Evolutionary conservation across 1,140 invertebrate genomes (phyloP).

Genomic region (Campoletis sonorensis): DNA sequence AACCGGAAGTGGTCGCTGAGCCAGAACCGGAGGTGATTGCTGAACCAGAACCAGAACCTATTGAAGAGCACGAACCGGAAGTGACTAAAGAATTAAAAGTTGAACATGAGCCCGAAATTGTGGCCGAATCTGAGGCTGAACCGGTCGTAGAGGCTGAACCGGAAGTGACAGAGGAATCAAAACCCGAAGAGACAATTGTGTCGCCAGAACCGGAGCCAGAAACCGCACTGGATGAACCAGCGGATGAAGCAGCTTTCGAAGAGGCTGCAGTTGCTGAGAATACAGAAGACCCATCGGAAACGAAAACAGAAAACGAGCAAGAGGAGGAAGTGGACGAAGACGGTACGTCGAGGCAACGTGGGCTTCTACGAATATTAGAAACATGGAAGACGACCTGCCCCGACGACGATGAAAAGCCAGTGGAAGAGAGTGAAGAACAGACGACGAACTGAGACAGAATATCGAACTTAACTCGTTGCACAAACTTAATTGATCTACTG

Average conservation of each 20-base stretch:
- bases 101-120: constrained; percentile 38
- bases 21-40: constrained; percentile 35
- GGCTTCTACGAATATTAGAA: constrained; percentile 49
- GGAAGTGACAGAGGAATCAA: constrained; percentile 18
- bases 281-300: neutral
- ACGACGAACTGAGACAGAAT: constrained; percentile 31
- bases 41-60: constrained; percentile 22
- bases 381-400: constrained; percentile 14
- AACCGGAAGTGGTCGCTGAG: constrained; percentile 45
- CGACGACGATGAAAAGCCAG: constrained; percentile 6
- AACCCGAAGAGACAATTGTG: constrained; percentile 1
- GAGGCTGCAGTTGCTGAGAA: constrained; percentile 12
- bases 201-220: constrained; percentile 27
- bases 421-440: constrained; percentile 26
- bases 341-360: constrained; percentile 55
- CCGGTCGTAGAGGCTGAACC: constrained; percentile 45
- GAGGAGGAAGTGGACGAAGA: constrained; percentile 57
- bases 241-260: constrained; percentile 18
- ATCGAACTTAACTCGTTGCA: neutral
- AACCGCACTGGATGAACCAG: neutral
- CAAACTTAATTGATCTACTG: neutral
- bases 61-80: constrained; percentile 29
- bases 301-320: constrained; percentile 39
- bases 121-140: constrained; percentile 45
- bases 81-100: constrained; percentile 16